phyloP scores from a whole-genome alignment of 1,140 invertebrate genomes.

The Pseudachorutes palmiensis region DNA sequence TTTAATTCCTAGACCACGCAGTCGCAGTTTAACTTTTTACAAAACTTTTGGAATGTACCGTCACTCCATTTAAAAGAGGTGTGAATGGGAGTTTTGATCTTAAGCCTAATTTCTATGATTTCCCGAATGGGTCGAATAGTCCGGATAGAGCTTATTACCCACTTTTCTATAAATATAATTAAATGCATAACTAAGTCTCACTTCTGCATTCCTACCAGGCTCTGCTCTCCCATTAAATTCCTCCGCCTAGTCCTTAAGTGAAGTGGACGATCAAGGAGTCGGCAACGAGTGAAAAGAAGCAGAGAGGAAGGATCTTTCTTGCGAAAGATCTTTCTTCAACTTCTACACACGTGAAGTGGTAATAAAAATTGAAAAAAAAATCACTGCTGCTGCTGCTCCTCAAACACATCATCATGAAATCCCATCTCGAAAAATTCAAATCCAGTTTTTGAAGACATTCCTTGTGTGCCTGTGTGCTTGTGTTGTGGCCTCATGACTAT shows the following conservation, averaged over 20 bases:
- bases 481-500: neutral
- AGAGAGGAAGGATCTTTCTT: neutral
- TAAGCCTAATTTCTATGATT: too few species aligned
- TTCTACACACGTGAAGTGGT: constrained; percentile 6
- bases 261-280: neutral
- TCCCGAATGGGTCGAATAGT: neutral
- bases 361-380: neutral
- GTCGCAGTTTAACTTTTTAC: too few species aligned
- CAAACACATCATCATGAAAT: neutral
- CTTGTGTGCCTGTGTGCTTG: neutral
- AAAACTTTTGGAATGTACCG: too few species aligned
- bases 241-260: constrained; percentile 5
- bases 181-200: neutral
- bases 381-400: neutral
- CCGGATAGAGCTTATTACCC: neutral
- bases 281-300: neutral
- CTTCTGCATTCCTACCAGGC: neutral
- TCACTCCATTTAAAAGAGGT: too few species aligned
- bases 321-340: neutral
- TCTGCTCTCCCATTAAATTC: neutral
- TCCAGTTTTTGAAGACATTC: constrained; percentile 7
- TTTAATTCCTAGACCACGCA: too few species aligned
- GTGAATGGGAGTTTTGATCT: too few species aligned
- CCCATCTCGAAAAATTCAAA: constrained; percentile 2
- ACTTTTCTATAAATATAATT: neutral